phyloP scores from a whole-genome alignment of 2,888 invertebrate species.

The Meteorus cinctellus region DNA sequence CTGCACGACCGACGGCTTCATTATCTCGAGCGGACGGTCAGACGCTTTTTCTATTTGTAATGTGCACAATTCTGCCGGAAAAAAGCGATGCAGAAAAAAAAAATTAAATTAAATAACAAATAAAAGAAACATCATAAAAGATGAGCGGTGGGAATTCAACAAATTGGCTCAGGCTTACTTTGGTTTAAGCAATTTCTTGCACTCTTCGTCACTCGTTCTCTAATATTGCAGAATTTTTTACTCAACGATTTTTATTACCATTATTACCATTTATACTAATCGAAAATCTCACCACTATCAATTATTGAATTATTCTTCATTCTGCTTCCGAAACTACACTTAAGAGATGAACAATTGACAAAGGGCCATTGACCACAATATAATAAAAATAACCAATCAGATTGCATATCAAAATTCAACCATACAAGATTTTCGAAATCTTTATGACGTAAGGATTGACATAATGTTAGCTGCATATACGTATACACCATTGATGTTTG shows the following conservation, averaged over 20 bases:
- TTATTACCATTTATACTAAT: background rate
- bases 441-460: background rate
- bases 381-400: background rate
- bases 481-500: background rate
- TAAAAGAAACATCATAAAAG: background rate
- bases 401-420: background rate
- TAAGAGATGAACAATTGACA: too few species aligned
- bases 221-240: background rate
- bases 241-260: too few species aligned
- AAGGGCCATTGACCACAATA: too few species aligned
- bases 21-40: conserved; percentile 47
- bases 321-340: background rate
- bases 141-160: background rate
- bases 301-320: background rate
- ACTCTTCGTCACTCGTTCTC: background rate
- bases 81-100: background rate
- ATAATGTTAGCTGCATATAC: background rate
- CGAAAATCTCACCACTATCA: background rate
- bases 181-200: background rate
- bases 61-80: background rate
- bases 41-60: background rate
- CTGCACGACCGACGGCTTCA: conserved; percentile 53
- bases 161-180: background rate
- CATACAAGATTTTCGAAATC: background rate
- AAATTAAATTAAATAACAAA: background rate